Base-by-base conservation (phyloP, 2,797 vertebrate species). In the Ispidina lecontei region DNA sequence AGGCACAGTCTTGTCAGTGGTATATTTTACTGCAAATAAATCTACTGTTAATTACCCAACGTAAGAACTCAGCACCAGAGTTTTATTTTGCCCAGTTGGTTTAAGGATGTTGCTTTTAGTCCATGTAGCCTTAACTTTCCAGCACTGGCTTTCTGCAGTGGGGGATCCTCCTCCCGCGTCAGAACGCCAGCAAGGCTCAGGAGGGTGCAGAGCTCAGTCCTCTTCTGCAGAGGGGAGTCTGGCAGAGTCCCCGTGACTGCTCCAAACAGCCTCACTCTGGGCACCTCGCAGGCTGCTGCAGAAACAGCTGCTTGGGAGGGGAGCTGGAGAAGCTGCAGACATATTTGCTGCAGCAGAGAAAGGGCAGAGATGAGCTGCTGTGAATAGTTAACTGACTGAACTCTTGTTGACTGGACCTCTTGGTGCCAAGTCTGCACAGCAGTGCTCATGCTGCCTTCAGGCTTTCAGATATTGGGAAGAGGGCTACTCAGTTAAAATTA, bases 281-380 rank as follows among this genome's bases (percentile, higher is more conserved):
- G 72, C 33, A 64, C 23, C 62, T 89, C 89, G 92, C 93, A 96
- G 59, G 7, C 70, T 83, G 68, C 76, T 91, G 68, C 52, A 90
- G 82, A 72, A 44, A 79, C 71, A 86, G 93, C 86, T 87, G 64
- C 41, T 90, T 58, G 22, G 31, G 35, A 20, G 5, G 8, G 7
- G 23, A 4, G 35, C 16, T 87, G 77, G 23, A 82, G 89, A 74
- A 62, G n/a, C 54, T 80, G 64, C 76, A 63, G 33, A 68, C 37
- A 14, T 51, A 25, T 71, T 80, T 77, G 29, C 15, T 74, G 29
- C 35, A 85, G 37, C 10, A 75, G 22, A 25, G n/a, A 91, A 91
- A 76, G 28, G 31, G 28, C 25, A 92, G 67, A 87, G 92, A 85
- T 4, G 2, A 85, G 19, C 31, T 74, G 64, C 67, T 54, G 29